These are phyloP conservation scores for Cnemophilus loriae DNA, from an alignment of 2,113 vertebrate genomes.

Conservation along the genomic window DNA sequence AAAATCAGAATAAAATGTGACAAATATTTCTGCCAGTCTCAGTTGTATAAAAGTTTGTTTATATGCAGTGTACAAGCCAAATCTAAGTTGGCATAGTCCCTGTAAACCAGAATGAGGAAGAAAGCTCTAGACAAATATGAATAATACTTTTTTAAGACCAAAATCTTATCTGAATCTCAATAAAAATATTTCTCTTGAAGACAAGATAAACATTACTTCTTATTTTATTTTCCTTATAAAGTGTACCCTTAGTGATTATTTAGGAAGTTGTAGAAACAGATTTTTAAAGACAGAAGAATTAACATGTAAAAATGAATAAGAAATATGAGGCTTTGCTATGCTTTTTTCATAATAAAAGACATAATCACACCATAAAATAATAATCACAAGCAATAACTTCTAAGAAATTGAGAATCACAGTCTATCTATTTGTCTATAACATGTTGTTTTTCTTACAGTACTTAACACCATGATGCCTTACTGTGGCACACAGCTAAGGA, in stretches of 20 bases:
- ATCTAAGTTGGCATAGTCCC: not conserved
- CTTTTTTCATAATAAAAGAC: not conserved
- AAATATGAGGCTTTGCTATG: not conserved
- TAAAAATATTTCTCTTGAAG: not conserved
- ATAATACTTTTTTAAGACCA: not conserved
- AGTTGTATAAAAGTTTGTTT: not conserved
- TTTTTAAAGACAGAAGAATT: not conserved
- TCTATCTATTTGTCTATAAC: not conserved
- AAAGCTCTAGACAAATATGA: not conserved
- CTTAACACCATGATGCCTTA: not conserved
- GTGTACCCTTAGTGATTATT: not conserved
- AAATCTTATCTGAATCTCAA: not conserved
- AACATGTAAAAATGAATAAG: not conserved
- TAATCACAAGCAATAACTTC: not conserved
- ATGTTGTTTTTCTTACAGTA: not conserved
- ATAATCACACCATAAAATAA: not conserved
- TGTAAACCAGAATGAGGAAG: not conserved
- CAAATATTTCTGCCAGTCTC: not conserved
- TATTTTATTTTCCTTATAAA: not conserved
- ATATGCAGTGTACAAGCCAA: not conserved
- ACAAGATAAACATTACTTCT: not conserved
- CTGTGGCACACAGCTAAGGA: not conserved
- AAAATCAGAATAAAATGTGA: constrained; percentile 5
- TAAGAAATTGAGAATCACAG: not conserved
- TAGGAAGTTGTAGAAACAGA: not conserved